These are phyloP conservation scores for Tor tambroides DNA, from an alignment of 2,113 vertebrate species.

Conservation along the genomic window DNA sequence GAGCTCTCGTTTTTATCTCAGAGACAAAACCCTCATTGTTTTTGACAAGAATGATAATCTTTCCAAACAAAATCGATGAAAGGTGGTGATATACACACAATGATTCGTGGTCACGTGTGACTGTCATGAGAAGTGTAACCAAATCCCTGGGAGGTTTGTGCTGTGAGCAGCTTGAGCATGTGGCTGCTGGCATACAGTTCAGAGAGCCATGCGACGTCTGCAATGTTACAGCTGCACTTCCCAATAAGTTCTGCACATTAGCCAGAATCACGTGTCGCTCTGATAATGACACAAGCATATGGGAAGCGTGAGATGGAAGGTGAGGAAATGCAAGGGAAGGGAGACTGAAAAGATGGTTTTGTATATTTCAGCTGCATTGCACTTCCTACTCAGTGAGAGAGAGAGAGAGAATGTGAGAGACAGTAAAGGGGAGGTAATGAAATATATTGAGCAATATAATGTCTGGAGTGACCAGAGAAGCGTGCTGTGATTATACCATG, in stretches of 20 bases:
- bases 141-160: neutral
- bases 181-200: neutral
- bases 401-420: neutral
- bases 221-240: constrained; percentile 27
- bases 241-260: constrained; percentile 21
- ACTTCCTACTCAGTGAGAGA: neutral
- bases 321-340: neutral
- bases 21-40: neutral
- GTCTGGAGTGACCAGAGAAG: neutral
- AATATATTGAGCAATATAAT: neutral
- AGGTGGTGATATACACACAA: neutral
- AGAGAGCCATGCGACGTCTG: neutral
- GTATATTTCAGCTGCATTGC: neutral
- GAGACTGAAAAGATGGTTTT: neutral
- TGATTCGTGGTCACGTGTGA: neutral
- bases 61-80: neutral
- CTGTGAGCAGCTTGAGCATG: constrained; percentile 16
- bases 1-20: neutral
- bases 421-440: too few relatives aligned
- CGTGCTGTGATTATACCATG: too few relatives aligned
- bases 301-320: neutral
- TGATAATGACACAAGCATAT: constrained; percentile 20
- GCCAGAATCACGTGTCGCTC: constrained; percentile 11
- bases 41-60: neutral
- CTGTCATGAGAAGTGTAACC: neutral